These are phyloP conservation scores for Fregata magnificens DNA, from an alignment of 2,113 vertebrate genomes.

Conservation along the genomic window DNA sequence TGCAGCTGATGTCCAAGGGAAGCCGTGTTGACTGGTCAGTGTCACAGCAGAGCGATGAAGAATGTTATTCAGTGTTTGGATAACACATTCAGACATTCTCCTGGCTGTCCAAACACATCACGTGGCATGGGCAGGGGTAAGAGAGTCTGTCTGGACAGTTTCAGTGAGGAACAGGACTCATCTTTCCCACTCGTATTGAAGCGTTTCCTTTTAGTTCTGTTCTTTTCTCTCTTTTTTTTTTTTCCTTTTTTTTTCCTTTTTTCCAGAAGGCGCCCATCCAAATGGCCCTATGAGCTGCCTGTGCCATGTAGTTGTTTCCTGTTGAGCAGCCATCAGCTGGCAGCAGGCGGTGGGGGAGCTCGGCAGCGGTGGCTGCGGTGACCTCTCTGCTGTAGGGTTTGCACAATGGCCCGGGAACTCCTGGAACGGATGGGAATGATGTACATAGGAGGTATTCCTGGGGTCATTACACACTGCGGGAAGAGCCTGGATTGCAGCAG, in stretches of 20 bases:
- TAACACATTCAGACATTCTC: neutral
- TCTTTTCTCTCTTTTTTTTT: neutral
- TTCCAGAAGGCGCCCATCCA: neutral
- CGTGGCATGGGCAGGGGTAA: neutral
- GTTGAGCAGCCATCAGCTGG: neutral
- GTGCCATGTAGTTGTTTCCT: neutral
- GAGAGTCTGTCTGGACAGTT: neutral
- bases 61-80: neutral
- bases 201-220: neutral
- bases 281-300: neutral
- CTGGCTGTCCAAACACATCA: neutral
- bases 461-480: neutral
- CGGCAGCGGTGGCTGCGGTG: neutral
- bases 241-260: neutral
- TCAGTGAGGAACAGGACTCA: neutral
- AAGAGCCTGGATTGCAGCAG: neutral
- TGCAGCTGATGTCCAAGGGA: neutral
- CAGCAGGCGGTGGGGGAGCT: neutral
- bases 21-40: neutral
- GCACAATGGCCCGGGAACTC: neutral
- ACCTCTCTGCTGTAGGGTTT: neutral
- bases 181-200: neutral
- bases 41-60: neutral
- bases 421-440: neutral
- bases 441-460: constrained; percentile 2